Percentiles rank a stretch among this genome's conserved stretches.
Evolutionary conservation across 2,113 vertebrate species (phyloP).

Genomic region (Indicator indicator): DNA sequence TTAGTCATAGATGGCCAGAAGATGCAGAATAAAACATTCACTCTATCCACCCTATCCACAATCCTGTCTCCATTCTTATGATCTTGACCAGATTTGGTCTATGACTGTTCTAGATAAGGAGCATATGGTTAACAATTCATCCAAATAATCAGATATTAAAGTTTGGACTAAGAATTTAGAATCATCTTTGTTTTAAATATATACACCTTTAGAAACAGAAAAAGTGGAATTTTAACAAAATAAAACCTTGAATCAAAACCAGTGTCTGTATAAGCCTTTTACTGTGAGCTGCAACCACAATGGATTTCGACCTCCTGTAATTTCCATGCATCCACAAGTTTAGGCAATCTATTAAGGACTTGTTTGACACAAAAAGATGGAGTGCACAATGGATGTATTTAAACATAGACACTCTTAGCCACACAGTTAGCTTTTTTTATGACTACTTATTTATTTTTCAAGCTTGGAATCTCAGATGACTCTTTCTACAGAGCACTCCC

Average conservation of each 20-base stretch:
- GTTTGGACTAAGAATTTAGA: not conserved
- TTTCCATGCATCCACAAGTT: not conserved
- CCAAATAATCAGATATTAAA: not conserved
- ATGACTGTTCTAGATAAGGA: not conserved
- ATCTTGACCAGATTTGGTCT: not conserved
- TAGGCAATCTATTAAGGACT: not conserved
- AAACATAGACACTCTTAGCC: not conserved
- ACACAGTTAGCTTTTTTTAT: not conserved
- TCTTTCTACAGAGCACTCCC: not conserved
- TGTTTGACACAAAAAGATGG: not conserved
- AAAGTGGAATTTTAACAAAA: not conserved
- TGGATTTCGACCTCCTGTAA: not conserved
- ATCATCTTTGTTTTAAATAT: not conserved
- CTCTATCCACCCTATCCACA: not conserved
- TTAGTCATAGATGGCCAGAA: not conserved
- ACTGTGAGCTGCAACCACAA: not conserved
- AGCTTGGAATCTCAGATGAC: not conserved
- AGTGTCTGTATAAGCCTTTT: not conserved
- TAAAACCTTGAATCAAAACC: not conserved
- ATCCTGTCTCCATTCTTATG: not conserved
- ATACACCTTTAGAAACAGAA: not conserved
- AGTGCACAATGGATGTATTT: not conserved
- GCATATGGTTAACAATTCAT: not conserved
- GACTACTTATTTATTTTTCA: not conserved
- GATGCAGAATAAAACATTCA: not conserved